Evolutionary conservation across 2,113 vertebrate genomes (phyloP).

Genomic region (Ophiodon elongatus): DNA sequence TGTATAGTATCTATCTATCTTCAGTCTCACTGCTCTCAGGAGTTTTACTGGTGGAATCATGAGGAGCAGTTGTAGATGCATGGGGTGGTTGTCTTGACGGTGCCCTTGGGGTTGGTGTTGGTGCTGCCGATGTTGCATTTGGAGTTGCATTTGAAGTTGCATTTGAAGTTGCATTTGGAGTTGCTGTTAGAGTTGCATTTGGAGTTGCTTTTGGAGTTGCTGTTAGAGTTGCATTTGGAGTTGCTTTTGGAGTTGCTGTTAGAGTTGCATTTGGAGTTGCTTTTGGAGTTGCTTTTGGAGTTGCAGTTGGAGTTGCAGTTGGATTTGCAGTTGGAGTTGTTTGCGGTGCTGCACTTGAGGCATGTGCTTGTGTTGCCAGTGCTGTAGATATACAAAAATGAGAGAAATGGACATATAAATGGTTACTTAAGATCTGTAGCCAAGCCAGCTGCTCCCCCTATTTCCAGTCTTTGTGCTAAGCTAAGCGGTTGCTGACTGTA

Average conservation of each 20-base stretch:
- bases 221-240: accelerated
- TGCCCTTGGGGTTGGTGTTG: not conserved
- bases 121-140: accelerated
- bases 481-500: not conserved
- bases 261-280: accelerated
- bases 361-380: accelerated
- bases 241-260: accelerated
- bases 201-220: accelerated
- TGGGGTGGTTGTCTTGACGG: accelerated
- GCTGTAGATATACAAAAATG: not conserved
- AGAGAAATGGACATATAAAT: not conserved
- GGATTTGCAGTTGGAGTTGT: accelerated
- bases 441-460: not conserved
- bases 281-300: accelerated
- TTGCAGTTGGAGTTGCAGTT: accelerated
- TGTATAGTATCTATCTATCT: not conserved
- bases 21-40: constrained; percentile 4
- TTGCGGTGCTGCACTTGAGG: not conserved
- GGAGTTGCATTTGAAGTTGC: accelerated
- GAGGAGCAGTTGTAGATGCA: accelerated
- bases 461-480: not conserved
- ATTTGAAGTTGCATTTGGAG: accelerated
- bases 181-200: too few relatives aligned
- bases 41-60: accelerated
- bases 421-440: not conserved